These are phyloP conservation scores for Mallotus villosus DNA, from an alignment of 2,797 vertebrate genomes.

Conservation along the genomic window DNA sequence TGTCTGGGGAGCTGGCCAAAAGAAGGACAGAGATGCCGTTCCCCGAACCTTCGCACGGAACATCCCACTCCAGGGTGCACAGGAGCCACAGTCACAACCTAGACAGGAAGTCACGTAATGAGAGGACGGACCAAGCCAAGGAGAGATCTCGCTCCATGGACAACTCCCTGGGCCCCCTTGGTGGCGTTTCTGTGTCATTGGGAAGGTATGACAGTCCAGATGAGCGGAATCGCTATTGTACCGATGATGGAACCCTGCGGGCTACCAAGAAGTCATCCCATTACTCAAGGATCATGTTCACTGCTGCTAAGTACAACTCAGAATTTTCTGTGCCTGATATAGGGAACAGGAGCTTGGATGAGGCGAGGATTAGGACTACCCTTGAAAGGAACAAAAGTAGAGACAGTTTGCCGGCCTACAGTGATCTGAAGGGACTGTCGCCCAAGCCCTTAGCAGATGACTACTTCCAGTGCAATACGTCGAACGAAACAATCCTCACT, in stretches of 20 bases:
- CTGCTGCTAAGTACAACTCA: slow-evolving; percentile 89
- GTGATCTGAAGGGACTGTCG: slow-evolving; percentile 90
- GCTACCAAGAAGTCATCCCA: slow-evolving; percentile 85
- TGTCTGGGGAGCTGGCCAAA: slow-evolving; percentile 96
- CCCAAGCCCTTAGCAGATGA: slow-evolving; percentile 89
- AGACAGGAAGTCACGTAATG: slow-evolving; percentile 95
- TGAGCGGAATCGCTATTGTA: slow-evolving; percentile 91
- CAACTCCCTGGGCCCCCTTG: slow-evolving; percentile 90
- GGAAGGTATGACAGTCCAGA: slow-evolving; percentile 87
- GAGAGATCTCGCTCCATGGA: slow-evolving; percentile 98
- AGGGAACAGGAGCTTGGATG: slow-evolving; percentile 84
- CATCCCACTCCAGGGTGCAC: slow-evolving; percentile 95
- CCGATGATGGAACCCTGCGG: slow-evolving; percentile 92
- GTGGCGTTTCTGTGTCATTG: slow-evolving; percentile 68
- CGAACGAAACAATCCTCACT: slow-evolving; percentile 96
- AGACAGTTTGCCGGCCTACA: slow-evolving; percentile 88
- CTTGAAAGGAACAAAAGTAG: slow-evolving; percentile 89
- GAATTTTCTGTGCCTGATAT: slow-evolving; percentile 94
- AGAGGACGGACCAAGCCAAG: slow-evolving; percentile 94
- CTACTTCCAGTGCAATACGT: slow-evolving; percentile 99
- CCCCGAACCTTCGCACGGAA: slow-evolving; percentile 95
- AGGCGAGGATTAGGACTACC: slow-evolving; percentile 84
- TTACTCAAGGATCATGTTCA: slow-evolving; percentile 93
- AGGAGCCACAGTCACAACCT: slow-evolving; percentile 99
- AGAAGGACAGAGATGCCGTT: slow-evolving; percentile 99